Conservation (phyloP, 2,888 invertebrate species). For the Drosophila tanythrix region DNA sequence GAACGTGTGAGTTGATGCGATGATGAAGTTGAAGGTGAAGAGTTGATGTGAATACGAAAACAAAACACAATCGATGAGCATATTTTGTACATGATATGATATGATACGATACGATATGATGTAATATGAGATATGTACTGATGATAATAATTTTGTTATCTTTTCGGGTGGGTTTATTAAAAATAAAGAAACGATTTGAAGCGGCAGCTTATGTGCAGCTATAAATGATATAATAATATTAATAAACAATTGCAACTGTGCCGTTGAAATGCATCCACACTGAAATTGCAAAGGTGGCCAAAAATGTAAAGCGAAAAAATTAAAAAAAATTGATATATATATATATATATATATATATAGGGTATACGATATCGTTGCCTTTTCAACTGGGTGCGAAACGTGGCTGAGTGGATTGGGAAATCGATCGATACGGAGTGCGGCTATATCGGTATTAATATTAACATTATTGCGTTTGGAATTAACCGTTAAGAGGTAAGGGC, state of each 20-base stretch:
- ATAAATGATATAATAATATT: slow-evolving; percentile 27
- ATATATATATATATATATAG: background rate
- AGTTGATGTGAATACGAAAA: slow-evolving; percentile 14
- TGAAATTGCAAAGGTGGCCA: slow-evolving; percentile 37
- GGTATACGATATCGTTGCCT: slow-evolving; percentile 1
- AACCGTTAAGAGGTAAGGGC: slow-evolving; percentile 3
- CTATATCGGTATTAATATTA: slow-evolving; percentile 13
- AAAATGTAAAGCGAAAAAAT: slow-evolving; percentile 41
- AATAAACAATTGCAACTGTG: slow-evolving; percentile 57
- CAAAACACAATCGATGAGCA: slow-evolving; percentile 24
- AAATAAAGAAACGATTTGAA: slow-evolving; percentile 26
- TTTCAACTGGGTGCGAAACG: slow-evolving; percentile 28
- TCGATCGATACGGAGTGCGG: slow-evolving; percentile 13
- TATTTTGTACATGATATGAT: slow-evolving; percentile 5
- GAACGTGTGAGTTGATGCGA: background rate
- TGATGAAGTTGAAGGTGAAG: slow-evolving; percentile 6
- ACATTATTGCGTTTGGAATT: slow-evolving; percentile 18
- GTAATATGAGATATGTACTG: slow-evolving; percentile 24
- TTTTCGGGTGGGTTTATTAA: slow-evolving; percentile 30
- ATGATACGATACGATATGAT: background rate
- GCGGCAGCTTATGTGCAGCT: slow-evolving; percentile 47
- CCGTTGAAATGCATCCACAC: slow-evolving; percentile 48
- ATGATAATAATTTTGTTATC: slow-evolving; percentile 21
- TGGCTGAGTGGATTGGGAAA: slow-evolving; percentile 1
- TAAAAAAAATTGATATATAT: background rate